Percentiles rank a stretch among this genome's conserved stretches.
Evolutionary conservation across 2,888 invertebrate genomes (phyloP).

Genomic region (Horisme vitalbata): DNA sequence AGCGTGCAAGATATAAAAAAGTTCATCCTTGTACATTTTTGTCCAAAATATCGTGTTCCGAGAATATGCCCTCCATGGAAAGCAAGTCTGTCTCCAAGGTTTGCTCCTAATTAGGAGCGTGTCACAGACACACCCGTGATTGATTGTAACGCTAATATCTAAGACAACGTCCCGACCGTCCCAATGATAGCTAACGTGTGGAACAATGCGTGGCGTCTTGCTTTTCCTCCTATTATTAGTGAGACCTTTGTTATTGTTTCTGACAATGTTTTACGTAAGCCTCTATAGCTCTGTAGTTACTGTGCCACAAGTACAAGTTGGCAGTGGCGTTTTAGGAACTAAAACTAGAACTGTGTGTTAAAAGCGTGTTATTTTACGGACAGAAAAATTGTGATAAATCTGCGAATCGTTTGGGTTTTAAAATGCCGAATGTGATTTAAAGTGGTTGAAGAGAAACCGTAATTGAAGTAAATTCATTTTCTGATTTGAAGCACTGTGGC

Average conservation of each 20-base stretch:
- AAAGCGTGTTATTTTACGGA: no score
- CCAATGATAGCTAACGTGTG: constrained; percentile 58
- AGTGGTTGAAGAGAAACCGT: no score
- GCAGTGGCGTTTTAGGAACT: no score
- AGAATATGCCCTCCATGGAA: constrained; percentile 43
- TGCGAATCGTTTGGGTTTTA: no score
- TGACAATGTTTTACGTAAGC: not conserved
- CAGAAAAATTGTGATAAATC: no score
- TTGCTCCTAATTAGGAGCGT: constrained; percentile 73
- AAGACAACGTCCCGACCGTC: constrained; percentile 59
- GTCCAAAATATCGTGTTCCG: constrained; percentile 1
- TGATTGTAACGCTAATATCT: constrained; percentile 78
- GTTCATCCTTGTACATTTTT: not conserved
- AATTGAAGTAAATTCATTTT: no score
- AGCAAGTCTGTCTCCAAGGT: constrained; percentile 43
- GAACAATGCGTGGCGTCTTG: constrained; percentile 54
- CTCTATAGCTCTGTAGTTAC: not conserved
- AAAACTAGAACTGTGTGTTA: no score
- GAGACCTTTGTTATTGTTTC: constrained; percentile 27
- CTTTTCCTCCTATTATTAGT: constrained; percentile 36
- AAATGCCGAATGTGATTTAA: no score
- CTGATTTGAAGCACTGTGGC: no score
- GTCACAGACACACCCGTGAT: constrained; percentile 75
- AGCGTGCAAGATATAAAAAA: no score
- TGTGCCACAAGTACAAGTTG: no score